Conservation (phyloP, 1,140 invertebrate species). For the Anoplolepis gracilipes region DNA sequence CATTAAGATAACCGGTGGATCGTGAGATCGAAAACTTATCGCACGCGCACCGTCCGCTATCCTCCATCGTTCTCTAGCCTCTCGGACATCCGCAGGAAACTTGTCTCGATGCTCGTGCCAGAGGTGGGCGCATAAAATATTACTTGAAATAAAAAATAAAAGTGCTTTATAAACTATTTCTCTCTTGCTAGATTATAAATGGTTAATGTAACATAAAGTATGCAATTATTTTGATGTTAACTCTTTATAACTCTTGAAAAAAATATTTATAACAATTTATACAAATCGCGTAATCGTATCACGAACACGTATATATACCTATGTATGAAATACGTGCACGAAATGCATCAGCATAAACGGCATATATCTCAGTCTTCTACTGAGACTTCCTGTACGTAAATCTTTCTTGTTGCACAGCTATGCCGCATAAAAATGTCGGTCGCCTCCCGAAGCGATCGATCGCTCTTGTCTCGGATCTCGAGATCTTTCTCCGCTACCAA, state of each 20-base stretch:
- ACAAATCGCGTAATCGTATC: slow-evolving; percentile 14
- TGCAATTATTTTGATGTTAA: too few relatives aligned
- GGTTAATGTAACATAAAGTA: not conserved
- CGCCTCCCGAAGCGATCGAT: slow-evolving; percentile 52
- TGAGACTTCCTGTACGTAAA: slow-evolving; percentile 45
- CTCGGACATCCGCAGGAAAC: slow-evolving; percentile 27
- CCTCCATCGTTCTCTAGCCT: slow-evolving; percentile 25
- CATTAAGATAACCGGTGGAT: slow-evolving; percentile 74
- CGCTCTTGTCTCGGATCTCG: slow-evolving; percentile 20
- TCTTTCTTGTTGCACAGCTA: slow-evolving; percentile 39
- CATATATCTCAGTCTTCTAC: slow-evolving; percentile 24
- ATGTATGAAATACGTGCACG: slow-evolving; percentile 30
- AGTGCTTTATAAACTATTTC: too few relatives aligned
- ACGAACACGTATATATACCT: not conserved
- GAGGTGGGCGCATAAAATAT: too few relatives aligned
- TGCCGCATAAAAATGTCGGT: slow-evolving; percentile 50
- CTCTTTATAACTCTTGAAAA: not conserved
- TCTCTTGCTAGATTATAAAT: too few relatives aligned
- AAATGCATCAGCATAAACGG: slow-evolving; percentile 44
- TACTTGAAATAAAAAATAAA: too few relatives aligned
- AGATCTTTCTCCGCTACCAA: slow-evolving; percentile 26
- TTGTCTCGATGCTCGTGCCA: not conserved
- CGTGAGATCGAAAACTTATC: slow-evolving; percentile 57
- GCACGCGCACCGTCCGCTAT: slow-evolving; percentile 6
- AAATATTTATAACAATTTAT: slow-evolving; percentile 29